These are phyloP conservation scores for Perizoma flavofasciatum DNA, from an alignment of 2,888 invertebrate species.

Conservation along the genomic window DNA sequence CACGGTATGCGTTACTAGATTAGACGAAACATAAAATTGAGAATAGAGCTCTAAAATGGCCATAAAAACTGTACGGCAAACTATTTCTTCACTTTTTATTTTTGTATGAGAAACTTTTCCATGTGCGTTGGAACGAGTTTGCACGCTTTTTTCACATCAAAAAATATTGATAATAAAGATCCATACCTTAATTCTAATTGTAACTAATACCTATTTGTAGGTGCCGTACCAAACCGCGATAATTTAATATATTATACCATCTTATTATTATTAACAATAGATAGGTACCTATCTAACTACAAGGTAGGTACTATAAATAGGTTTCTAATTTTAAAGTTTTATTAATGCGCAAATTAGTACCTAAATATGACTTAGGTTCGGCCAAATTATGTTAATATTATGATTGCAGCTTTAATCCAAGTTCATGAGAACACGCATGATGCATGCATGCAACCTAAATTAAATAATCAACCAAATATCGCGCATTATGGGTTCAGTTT, in stretches of 20 bases:
- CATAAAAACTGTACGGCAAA: slow-evolving; percentile 22
- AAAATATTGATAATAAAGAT: not conserved
- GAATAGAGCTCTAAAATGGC: slow-evolving; percentile 19
- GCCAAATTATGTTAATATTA: too few species aligned
- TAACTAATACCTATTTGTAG: too few species aligned
- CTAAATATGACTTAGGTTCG: too few species aligned
- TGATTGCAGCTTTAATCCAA: too few species aligned
- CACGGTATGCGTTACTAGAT: slow-evolving; percentile 25
- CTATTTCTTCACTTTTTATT: not conserved
- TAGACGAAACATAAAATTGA: slow-evolving; percentile 24
- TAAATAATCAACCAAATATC: slow-evolving; percentile 20
- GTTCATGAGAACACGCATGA: not conserved
- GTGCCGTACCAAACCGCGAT: too few species aligned
- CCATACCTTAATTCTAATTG: too few species aligned
- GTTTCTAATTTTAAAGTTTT: too few species aligned
- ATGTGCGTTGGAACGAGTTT: not conserved
- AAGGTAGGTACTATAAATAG: too few species aligned
- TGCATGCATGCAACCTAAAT: slow-evolving; percentile 16
- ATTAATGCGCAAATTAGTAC: too few species aligned
- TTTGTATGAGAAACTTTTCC: not conserved
- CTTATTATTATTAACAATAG: too few species aligned
- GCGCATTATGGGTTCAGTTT: slow-evolving; percentile 8
- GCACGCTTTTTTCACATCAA: not conserved
- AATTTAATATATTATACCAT: too few species aligned
- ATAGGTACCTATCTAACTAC: too few species aligned